Evolutionary conservation across 2,113 vertebrate species (phyloP).

Genomic region (Calyptommatus sinebrachiatus): DNA sequence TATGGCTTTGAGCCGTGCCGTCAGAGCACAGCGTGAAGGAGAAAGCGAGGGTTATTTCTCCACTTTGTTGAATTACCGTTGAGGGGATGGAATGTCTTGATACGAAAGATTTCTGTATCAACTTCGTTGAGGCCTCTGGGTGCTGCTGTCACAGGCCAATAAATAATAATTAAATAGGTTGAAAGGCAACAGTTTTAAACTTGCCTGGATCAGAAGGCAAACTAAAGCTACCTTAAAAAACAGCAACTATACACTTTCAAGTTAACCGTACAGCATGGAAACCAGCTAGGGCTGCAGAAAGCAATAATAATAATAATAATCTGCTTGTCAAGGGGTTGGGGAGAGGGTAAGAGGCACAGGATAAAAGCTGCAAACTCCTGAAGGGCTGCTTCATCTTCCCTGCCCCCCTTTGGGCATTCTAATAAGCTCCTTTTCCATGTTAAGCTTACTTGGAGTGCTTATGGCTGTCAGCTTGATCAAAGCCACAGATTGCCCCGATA

Average conservation of each 20-base stretch:
- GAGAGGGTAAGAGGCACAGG: background rate
- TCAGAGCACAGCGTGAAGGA: background rate
- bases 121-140: constrained; percentile 1
- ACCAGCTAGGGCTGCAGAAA: background rate
- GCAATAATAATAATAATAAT: constrained; percentile 15
- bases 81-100: background rate
- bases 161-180: background rate
- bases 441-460: constrained; percentile 36
- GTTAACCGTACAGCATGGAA: constrained; percentile 5
- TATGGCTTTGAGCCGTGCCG: background rate
- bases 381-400: background rate
- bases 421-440: constrained; percentile 22
- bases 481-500: constrained; percentile 39
- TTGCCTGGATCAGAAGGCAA: constrained; percentile 24
- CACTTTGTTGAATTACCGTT: background rate
- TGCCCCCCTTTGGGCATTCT: constrained; percentile 22
- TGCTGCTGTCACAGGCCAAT: constrained; percentile 17
- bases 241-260: background rate
- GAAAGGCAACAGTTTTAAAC: constrained; percentile 31
- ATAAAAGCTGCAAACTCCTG: background rate
- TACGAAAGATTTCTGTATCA: background rate
- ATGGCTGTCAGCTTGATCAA: constrained; percentile 64
- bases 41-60: background rate
- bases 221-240: background rate
- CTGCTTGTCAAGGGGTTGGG: background rate